phyloP scores from a whole-genome alignment of 2,797 vertebrate genomes.

The Sebastes vulpes region DNA sequence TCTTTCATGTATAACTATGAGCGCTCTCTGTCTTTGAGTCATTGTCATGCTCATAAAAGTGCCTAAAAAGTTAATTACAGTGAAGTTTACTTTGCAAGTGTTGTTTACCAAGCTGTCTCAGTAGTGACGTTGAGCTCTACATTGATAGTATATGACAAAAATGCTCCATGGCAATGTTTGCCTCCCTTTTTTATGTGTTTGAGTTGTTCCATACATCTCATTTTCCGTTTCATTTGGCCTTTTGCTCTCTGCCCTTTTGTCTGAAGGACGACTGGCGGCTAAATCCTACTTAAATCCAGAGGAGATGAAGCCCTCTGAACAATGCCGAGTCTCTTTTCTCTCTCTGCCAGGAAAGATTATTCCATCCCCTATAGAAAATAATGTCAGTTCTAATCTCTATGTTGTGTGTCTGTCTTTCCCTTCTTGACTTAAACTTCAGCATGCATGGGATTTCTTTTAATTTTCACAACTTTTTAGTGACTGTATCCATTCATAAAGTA shows the following conservation, averaged over 20 bases:
- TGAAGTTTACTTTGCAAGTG: neutral
- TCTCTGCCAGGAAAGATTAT: constrained; percentile 22
- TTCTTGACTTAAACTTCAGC: neutral
- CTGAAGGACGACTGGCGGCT: neutral
- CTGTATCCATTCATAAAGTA: constrained; percentile 9
- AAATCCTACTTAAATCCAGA: constrained; percentile 51
- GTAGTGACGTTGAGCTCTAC: neutral
- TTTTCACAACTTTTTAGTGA: neutral
- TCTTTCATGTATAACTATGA: neutral
- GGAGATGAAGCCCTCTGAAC: constrained; percentile 45
- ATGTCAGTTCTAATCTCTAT: neutral
- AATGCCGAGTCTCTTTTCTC: constrained; percentile 4
- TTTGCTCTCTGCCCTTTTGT: constrained; percentile 36
- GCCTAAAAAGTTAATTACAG: neutral
- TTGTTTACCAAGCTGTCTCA: neutral
- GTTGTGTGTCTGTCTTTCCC: neutral
- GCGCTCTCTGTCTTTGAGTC: neutral
- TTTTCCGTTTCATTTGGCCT: constrained; percentile 25
- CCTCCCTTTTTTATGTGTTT: constrained; percentile 5
- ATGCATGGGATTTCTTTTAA: neutral
- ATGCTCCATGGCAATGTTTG: neutral
- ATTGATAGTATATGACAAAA: neutral
- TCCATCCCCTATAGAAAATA: constrained; percentile 9
- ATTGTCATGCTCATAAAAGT: neutral
- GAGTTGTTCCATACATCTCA: constrained; percentile 12